Conservation (phyloP, 2,797 vertebrate genomes). For the Jordanella pulchra region DNA sequence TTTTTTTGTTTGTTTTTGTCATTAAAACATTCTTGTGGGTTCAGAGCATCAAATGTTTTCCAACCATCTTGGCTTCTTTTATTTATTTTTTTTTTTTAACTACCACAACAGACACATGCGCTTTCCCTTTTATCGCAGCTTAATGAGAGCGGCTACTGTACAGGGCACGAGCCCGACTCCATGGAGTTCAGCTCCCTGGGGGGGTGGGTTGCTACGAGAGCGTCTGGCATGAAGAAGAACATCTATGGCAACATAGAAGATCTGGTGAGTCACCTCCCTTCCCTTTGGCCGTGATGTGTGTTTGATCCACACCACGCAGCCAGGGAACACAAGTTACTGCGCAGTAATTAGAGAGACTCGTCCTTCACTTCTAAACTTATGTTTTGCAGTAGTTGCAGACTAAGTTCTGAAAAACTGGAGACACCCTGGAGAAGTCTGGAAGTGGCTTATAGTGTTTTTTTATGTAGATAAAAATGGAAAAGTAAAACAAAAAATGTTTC, state of each 20-base stretch:
- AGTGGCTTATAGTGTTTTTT: background rate
- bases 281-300: slow-evolving; percentile 10
- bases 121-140: slow-evolving; percentile 77
- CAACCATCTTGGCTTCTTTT: slow-evolving; percentile 36
- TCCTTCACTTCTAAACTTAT: slow-evolving; percentile 4
- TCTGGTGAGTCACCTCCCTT: slow-evolving; percentile 82
- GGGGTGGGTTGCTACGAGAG: slow-evolving; percentile 97
- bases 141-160: slow-evolving; percentile 95
- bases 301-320: slow-evolving; percentile 28
- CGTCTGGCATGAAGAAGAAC: slow-evolving; percentile 99
- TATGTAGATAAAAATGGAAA: background rate
- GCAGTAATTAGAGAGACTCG: slow-evolving; percentile 34
- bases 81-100: slow-evolving; percentile 13
- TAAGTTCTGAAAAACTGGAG: background rate
- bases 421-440: background rate
- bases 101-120: slow-evolving; percentile 22
- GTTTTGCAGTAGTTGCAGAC: background rate
- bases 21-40: slow-evolving; percentile 66
- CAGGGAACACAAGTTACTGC: slow-evolving; percentile 10
- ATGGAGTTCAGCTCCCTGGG: slow-evolving; percentile 98
- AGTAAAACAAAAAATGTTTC: no score
- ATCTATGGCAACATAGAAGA: slow-evolving; percentile 99
- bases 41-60: slow-evolving; percentile 38
- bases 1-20: slow-evolving; percentile 34
- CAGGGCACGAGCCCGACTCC: slow-evolving; percentile 97